Conservation (phyloP, 2,888 invertebrate genomes). For the Eurytoma californica region DNA sequence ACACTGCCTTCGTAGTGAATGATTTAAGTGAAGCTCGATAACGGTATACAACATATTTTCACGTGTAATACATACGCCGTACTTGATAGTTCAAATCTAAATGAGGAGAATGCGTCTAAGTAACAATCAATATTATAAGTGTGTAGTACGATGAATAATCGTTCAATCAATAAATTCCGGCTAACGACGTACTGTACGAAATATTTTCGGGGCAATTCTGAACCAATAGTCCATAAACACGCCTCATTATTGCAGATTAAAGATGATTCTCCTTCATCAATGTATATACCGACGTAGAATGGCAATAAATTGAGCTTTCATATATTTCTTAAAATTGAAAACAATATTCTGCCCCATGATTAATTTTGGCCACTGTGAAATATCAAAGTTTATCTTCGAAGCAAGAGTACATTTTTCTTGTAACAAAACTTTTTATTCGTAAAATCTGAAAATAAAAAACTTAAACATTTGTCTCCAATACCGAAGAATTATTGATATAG, state of each 20-base stretch:
- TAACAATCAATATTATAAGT: conserved; percentile 8
- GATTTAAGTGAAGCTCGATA: conserved; percentile 42
- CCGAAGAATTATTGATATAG: conserved; percentile 14
- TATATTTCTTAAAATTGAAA: background rate
- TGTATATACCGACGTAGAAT: conserved; percentile 51
- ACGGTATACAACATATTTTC: background rate
- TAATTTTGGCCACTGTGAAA: no score
- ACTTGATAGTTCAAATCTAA: conserved; percentile 20
- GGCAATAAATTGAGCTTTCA: conserved; percentile 29
- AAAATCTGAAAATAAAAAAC: no score
- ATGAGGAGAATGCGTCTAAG: conserved; percentile 23
- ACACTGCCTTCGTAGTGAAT: conserved; percentile 48
- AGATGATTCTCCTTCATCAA: conserved; percentile 8
- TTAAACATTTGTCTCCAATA: background rate
- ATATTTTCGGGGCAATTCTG: no score
- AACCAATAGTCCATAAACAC: no score
- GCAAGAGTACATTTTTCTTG: no score
- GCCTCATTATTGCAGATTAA: background rate
- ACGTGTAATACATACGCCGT: conserved; percentile 17
- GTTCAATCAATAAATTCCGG: no score
- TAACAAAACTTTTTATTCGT: no score
- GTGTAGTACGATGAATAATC: background rate
- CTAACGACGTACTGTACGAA: no score
- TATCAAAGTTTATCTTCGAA: no score
- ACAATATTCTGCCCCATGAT: no score